Percentiles rank a stretch among this genome's conserved stretches.
Conservation (phyloP, 1,140 invertebrate genomes). For the Euwallacea fornicatus region DNA sequence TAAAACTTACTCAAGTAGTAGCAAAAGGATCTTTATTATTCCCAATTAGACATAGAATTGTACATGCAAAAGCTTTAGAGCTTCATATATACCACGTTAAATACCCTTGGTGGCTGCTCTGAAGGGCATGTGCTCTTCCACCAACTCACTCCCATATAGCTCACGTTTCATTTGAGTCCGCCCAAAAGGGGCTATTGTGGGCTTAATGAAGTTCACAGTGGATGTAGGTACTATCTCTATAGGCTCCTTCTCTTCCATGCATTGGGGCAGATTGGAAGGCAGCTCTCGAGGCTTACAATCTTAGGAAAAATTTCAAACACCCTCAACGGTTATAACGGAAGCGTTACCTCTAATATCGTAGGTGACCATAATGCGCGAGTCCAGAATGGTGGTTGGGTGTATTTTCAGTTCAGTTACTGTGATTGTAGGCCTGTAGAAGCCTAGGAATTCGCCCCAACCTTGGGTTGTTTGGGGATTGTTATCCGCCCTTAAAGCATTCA, state of each 20-base stretch:
- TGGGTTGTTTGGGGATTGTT: conserved; percentile 14
- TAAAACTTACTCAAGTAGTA: too few species aligned
- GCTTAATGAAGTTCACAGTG: neutral
- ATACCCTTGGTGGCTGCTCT: too few species aligned
- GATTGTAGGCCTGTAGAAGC: conserved; percentile 46
- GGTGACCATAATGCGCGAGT: conserved; percentile 47
- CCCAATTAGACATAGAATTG: too few species aligned
- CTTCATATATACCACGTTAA: too few species aligned
- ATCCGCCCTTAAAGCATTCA: neutral
- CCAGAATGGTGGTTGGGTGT: conserved; percentile 45
- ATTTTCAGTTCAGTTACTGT: conserved; percentile 44
- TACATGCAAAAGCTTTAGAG: too few species aligned
- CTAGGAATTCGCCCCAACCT: conserved; percentile 50
- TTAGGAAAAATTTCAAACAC: conserved; percentile 5
- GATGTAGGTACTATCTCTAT: conserved; percentile 12
- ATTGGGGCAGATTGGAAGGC: conserved; percentile 16
- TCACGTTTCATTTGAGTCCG: too few species aligned
- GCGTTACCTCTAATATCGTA: conserved; percentile 47
- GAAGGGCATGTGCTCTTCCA: too few species aligned
- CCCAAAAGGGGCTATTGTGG: too few species aligned
- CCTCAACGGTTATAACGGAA: neutral
- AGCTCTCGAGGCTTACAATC: conserved; percentile 26
- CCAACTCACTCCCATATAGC: too few species aligned
- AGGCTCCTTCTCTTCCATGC: conserved; percentile 17
- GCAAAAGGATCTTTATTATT: too few species aligned